Conservation (phyloP, 1,140 invertebrate species). For the Tetragonula clypearis region DNA sequence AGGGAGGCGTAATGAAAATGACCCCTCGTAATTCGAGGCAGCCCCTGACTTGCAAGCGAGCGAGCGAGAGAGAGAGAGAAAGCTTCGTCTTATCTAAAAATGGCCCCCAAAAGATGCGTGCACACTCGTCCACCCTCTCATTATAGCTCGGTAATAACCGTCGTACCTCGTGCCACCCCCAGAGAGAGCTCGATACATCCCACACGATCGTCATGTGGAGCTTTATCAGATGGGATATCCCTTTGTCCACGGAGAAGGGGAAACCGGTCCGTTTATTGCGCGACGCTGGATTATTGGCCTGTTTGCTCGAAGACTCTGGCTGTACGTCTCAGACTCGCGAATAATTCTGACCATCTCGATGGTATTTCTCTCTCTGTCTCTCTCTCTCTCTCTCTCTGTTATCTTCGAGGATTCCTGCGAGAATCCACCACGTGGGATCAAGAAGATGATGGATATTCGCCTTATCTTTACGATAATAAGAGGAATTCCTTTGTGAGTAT, state of each 20-base stretch:
- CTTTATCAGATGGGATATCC: slow-evolving; percentile 41
- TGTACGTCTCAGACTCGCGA: not conserved
- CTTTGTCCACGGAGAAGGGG: slow-evolving; percentile 4
- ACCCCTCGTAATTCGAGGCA: slow-evolving; percentile 71
- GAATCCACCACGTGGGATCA: not conserved
- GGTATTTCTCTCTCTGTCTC: no score
- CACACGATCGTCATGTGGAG: slow-evolving; percentile 22
- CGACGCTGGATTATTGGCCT: slow-evolving; percentile 28
- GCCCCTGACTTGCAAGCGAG: slow-evolving; percentile 67
- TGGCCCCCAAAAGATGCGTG: slow-evolving; percentile 46
- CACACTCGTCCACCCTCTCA: slow-evolving; percentile 54
- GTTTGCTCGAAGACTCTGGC: not conserved
- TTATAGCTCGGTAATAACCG: slow-evolving; percentile 62
- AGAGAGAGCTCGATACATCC: slow-evolving; percentile 23
- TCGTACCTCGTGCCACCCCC: slow-evolving; percentile 3
- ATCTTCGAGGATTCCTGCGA: not conserved
- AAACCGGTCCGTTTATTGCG: slow-evolving; percentile 33
- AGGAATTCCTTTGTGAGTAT: not conserved
- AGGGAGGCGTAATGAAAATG: slow-evolving; percentile 73
- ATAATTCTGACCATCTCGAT: not conserved
- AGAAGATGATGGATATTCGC: slow-evolving; percentile 2
- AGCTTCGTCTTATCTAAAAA: slow-evolving; percentile 71
- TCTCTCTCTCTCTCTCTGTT: no score
- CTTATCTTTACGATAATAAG: slow-evolving; percentile 11
- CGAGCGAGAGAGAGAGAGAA: not conserved